Conservation (phyloP, 2,797 vertebrate species). For the Alca torda region DNA sequence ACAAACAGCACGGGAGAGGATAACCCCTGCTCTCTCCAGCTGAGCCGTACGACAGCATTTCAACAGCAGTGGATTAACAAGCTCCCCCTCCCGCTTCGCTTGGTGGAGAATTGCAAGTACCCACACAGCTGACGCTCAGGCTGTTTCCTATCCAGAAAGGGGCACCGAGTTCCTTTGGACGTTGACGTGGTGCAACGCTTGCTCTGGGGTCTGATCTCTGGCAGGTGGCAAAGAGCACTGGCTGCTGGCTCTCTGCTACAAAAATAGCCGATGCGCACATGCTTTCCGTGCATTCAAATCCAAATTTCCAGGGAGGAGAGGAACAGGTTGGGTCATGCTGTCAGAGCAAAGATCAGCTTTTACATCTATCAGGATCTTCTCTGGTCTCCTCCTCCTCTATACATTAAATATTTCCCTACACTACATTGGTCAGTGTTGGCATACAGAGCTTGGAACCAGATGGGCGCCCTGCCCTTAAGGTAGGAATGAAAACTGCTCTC, state of each 20-base stretch:
- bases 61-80: background rate
- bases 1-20: background rate
- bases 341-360: conserved; percentile 6
- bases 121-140: background rate
- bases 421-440: background rate
- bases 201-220: background rate
- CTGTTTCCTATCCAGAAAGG: background rate
- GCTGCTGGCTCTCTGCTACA: background rate
- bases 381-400: background rate
- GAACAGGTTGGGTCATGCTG: background rate
- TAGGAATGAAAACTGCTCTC: background rate
- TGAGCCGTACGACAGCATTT: background rate
- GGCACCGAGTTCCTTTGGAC: background rate
- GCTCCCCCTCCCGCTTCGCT: rapidly evolving
- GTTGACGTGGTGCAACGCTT: rapidly evolving
- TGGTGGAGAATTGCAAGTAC: background rate
- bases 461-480: background rate
- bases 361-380: background rate
- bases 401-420: background rate
- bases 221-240: background rate
- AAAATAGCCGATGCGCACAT: background rate
- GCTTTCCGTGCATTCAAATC: background rate
- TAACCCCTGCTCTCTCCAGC: background rate
- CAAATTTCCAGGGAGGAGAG: background rate
- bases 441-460: background rate